A percentile compares a stretch with the other conserved stretches of the same genome.
Conservation (phyloP, 2,888 invertebrate species). For the Amaurobius ferox region DNA sequence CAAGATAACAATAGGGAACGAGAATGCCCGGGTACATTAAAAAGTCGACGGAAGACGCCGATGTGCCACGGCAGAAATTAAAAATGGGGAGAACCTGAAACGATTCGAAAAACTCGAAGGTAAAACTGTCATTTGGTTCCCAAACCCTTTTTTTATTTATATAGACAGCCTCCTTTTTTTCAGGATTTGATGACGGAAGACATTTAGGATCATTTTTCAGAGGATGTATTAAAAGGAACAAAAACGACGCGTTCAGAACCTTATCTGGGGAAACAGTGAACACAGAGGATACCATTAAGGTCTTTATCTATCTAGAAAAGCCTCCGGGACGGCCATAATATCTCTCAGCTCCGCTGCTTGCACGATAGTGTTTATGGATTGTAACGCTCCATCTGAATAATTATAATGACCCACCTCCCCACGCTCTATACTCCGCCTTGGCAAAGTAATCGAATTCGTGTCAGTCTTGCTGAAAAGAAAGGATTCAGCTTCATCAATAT, state of each 20-base stretch:
- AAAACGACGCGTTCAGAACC: conserved; percentile 41
- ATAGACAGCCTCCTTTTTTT: neutral
- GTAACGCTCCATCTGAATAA: conserved; percentile 52
- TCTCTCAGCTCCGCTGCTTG: conserved; percentile 29
- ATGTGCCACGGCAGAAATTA: neutral
- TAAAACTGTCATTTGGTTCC: neutral
- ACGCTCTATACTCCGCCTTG: neutral
- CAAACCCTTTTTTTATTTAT: conserved; percentile 31
- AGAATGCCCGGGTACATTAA: neutral
- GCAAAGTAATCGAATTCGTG: conserved; percentile 26
- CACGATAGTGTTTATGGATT: conserved; percentile 69
- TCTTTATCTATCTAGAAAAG: conserved; percentile 37
- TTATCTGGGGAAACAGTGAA: conserved; percentile 49
- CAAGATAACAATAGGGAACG: neutral
- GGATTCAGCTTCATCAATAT: conserved; percentile 47
- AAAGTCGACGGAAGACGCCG: neutral
- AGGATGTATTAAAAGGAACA: conserved; percentile 36
- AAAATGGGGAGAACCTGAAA: neutral
- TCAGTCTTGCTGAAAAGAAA: conserved; percentile 44
- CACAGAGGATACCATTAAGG: conserved; percentile 62
- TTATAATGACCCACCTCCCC: conserved; percentile 54
- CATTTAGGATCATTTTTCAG: conserved; percentile 71
- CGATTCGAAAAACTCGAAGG: neutral
- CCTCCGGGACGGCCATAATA: conserved; percentile 38
- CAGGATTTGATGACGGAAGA: conserved; percentile 54